phyloP scores from a whole-genome alignment of 1,140 invertebrate species.

The Centruroides vittatus region DNA sequence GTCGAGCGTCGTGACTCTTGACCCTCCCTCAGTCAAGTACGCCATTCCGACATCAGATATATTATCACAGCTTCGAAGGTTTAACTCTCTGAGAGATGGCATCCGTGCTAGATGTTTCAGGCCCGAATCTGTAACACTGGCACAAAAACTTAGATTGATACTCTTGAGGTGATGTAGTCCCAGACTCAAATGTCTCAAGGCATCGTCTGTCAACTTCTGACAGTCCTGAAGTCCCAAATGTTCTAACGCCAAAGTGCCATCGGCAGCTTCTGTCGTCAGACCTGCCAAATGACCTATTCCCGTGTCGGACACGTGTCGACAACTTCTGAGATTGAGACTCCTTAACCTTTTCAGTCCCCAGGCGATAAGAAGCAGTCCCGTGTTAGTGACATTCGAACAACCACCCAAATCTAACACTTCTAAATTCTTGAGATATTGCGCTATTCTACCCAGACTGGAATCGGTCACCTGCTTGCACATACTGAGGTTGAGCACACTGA shows the following conservation, averaged over 20 bases:
- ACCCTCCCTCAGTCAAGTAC: constrained; percentile 66
- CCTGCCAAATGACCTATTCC: constrained; percentile 77
- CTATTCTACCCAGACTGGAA: constrained; percentile 61
- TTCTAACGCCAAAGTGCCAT: constrained; percentile 56
- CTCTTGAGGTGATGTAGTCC: constrained; percentile 63
- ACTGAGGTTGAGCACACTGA: constrained; percentile 70
- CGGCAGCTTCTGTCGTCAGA: constrained; percentile 36
- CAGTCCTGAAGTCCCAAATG: constrained; percentile 83
- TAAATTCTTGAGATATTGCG: constrained; percentile 69
- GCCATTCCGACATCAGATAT: constrained; percentile 82
- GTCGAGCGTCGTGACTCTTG: constrained; percentile 61
- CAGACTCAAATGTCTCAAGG: constrained; percentile 62
- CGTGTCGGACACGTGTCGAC: constrained; percentile 76
- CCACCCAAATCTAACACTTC: constrained; percentile 77
- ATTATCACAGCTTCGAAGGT: constrained; percentile 82
- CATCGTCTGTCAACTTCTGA: constrained; percentile 80
- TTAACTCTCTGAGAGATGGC: constrained; percentile 66
- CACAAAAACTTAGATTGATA: constrained; percentile 87
- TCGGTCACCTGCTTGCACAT: constrained; percentile 91
- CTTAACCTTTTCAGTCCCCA: constrained; percentile 71
- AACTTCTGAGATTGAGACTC: constrained; percentile 71
- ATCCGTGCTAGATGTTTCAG: constrained; percentile 76
- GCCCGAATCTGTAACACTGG: constrained; percentile 78
- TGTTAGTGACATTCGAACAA: constrained; percentile 78
- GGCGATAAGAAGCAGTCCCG: constrained; percentile 64